Evolutionary conservation across 2,888 invertebrate genomes (phyloP).

Genomic region (Terebella lapidaria): DNA sequence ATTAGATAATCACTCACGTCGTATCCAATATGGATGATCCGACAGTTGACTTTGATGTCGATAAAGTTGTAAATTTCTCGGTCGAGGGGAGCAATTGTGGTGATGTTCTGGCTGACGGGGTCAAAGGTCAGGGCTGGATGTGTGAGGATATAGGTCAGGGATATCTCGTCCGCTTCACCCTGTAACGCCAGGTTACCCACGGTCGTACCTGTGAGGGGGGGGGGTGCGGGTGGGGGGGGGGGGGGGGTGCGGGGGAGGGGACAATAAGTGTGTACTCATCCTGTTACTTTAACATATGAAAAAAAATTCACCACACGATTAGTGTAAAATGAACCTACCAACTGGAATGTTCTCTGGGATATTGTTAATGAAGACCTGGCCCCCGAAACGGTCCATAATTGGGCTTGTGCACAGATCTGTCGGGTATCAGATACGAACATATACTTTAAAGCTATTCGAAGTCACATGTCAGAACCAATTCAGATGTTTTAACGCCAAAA

Average conservation of each 20-base stretch:
- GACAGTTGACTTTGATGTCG: not conserved
- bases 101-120: not conserved
- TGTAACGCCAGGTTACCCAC: not conserved
- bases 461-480: too few species aligned
- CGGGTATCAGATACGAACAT: not conserved
- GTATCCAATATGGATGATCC: not conserved
- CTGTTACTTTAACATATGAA: not conserved
- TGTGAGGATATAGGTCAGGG: not conserved
- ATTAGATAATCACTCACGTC: not conserved
- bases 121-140: not conserved
- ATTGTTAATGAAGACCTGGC: constrained; percentile 7
- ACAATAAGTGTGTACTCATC: not conserved
- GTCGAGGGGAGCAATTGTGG: not conserved
- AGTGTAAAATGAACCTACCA: not conserved
- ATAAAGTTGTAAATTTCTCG: not conserved
- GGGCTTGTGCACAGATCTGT: constrained; percentile 5
- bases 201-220: not conserved
- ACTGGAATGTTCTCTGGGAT: constrained; percentile 4
- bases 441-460: not conserved
- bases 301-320: not conserved
- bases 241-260: not conserved
- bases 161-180: not conserved
- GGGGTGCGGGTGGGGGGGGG: constrained; percentile 2
- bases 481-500: too few species aligned
- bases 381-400: not conserved